Evolutionary conservation across 2,113 vertebrate genomes (phyloP), one percentile per base, ranked within the genome.

Genomic region (Meriones unguiculatus): DNA sequence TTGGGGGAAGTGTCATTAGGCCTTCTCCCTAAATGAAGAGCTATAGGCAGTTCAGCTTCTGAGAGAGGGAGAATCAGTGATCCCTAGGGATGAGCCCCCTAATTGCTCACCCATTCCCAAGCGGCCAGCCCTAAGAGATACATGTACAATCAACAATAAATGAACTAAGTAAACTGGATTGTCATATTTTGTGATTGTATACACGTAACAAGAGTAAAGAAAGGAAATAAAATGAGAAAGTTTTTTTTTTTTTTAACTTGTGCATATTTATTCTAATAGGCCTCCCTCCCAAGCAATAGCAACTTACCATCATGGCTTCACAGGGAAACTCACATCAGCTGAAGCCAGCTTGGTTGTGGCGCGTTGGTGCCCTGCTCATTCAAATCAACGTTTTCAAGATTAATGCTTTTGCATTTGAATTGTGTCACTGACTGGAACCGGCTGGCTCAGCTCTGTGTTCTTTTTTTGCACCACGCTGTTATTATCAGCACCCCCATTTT

Each of bases 401-500:
- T 95, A 62, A 46, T 22, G 7, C 38, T 88, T 94, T 89, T 85
- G 67, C 50, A 67, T 95, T 87, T 93, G 87, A 97, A 95, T 96
- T 81, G 65, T 57, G 30, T 11, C 69, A 22, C 59, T 70, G 46
- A 90, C 90, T 67, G 57, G 72, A 94, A 78, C 62, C 87, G 92
- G 35, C 54, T 62, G 73, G 64, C 11, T 20, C 64, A 52, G 64
- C 11, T 20, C 64, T 50, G 32, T n/a, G 38, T 89, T 97, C 90
- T 95, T 93, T 92, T 46, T 93, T 90, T 93, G 65, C 1, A 52
- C 52, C 59, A 2, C 18, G n/a, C 38, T 28, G 65, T 80, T 95
- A 67, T 89, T 76, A 95, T 93, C 67, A 82, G 80, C 32, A 69
- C 11, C 85, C 92, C 93, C 93, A 96, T 97, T 95, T 95, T 92